Conservation (phyloP, 2,113 vertebrate genomes). For the Puffinus mauretanicus region DNA sequence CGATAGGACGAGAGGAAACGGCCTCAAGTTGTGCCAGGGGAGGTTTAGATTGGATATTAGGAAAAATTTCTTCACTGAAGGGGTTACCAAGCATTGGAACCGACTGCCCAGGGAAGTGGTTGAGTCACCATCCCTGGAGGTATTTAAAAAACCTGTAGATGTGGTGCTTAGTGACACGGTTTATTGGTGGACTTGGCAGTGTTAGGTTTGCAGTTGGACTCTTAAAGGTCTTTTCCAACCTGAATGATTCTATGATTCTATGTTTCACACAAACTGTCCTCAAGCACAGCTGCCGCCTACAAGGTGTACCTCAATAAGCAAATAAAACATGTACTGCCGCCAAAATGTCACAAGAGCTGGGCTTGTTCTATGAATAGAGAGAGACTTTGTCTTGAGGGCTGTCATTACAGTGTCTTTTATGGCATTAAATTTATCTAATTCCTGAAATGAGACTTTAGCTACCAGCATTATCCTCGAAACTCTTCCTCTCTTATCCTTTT, state of each 20-base stretch:
- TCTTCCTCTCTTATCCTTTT: not conserved
- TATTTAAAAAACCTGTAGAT: not conserved
- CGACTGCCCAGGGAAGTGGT: not conserved
- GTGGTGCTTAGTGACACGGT: too few relatives aligned
- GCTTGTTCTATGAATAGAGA: not conserved
- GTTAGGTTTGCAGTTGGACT: not conserved
- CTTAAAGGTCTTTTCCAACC: not conserved
- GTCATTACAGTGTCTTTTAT: not conserved
- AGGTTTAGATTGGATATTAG: not conserved
- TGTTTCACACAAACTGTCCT: not conserved
- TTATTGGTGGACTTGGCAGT: not conserved
- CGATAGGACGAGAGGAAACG: rapidly evolving
- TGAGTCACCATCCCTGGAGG: too few relatives aligned
- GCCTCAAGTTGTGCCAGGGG: not conserved
- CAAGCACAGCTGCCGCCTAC: not conserved
- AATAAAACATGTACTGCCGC: not conserved
- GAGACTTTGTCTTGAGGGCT: not conserved
- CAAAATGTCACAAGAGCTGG: not conserved
- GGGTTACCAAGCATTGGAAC: too few relatives aligned
- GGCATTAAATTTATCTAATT: not conserved
- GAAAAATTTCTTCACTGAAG: not conserved
- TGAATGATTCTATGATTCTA: not conserved
- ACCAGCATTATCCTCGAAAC: not conserved
- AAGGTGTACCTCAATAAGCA: not conserved
- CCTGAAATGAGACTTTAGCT: not conserved